Percentiles rank a stretch among this genome's conserved stretches.
Conservation (phyloP, 1,140 invertebrate genomes). For the Drosophila nannoptera region DNA sequence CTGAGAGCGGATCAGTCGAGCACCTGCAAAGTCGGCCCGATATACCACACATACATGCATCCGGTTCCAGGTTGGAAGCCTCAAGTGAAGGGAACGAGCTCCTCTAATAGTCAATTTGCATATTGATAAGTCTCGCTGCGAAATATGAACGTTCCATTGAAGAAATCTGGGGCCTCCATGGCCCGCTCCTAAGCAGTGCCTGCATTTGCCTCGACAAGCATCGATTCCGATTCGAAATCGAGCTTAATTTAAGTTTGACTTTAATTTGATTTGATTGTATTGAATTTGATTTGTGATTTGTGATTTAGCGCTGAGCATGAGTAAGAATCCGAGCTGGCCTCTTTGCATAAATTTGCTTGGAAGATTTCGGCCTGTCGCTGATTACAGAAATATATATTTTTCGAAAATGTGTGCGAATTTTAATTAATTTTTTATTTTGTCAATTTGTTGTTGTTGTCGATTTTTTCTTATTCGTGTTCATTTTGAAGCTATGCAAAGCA, state of each 20-base stretch:
- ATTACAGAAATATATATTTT: constrained; percentile 38
- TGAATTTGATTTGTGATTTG: background rate
- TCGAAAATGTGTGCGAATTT: constrained; percentile 59
- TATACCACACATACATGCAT: too few species aligned
- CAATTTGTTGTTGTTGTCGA: background rate
- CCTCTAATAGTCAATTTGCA: too few species aligned
- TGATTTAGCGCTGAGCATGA: background rate
- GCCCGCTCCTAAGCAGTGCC: too few species aligned
- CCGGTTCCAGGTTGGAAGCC: too few species aligned
- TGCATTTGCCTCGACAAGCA: background rate
- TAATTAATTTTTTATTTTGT: constrained; percentile 10
- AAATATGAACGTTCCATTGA: too few species aligned
- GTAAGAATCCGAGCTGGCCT: background rate
- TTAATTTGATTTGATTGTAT: background rate
- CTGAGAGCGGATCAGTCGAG: too few species aligned
- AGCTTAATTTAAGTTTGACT: background rate
- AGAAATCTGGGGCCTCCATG: too few species aligned
- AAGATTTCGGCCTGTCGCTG: background rate
- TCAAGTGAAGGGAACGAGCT: too few species aligned
- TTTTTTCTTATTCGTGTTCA: constrained; percentile 12
- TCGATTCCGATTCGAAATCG: too few species aligned
- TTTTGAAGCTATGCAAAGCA: constrained; percentile 56
- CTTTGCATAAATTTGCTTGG: background rate
- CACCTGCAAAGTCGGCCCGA: too few species aligned
- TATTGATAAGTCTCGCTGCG: too few species aligned